Conservation (phyloP, 2,797 vertebrate genomes). For the Sebastiscus tertius region DNA sequence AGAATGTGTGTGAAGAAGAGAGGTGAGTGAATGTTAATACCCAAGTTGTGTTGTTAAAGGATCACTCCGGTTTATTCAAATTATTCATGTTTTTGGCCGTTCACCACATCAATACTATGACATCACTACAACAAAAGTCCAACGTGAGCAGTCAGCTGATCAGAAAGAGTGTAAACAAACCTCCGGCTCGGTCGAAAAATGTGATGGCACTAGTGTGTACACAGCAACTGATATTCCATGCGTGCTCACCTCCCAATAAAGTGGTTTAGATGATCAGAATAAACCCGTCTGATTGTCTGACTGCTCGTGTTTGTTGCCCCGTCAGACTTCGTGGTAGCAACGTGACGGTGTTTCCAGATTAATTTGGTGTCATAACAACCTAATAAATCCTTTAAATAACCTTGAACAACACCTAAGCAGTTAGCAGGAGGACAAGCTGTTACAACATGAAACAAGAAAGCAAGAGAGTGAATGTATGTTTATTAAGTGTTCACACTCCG, state of each 20-base stretch:
- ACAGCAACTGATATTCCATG: no score
- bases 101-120: background rate
- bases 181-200: background rate
- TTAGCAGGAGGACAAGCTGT: background rate
- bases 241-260: background rate
- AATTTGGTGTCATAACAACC: background rate
- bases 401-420: background rate
- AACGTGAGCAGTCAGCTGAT: background rate
- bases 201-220: background rate
- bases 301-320: background rate
- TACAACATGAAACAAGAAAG: background rate
- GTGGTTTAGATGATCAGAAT: background rate
- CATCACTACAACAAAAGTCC: background rate
- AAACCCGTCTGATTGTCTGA: background rate
- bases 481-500: background rate
- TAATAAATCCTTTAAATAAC: background rate
- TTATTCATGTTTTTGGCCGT: no score
- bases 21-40: background rate
- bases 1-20: background rate
- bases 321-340: background rate
- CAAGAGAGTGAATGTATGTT: background rate
- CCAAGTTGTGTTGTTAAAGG: background rate
- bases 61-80: background rate
- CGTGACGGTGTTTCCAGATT: background rate
- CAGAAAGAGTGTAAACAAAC: background rate